Evolutionary conservation across 2,113 vertebrate genomes (phyloP), one percentile per base, ranked within the genome.

Genomic region (Picathartes gymnocephalus): DNA sequence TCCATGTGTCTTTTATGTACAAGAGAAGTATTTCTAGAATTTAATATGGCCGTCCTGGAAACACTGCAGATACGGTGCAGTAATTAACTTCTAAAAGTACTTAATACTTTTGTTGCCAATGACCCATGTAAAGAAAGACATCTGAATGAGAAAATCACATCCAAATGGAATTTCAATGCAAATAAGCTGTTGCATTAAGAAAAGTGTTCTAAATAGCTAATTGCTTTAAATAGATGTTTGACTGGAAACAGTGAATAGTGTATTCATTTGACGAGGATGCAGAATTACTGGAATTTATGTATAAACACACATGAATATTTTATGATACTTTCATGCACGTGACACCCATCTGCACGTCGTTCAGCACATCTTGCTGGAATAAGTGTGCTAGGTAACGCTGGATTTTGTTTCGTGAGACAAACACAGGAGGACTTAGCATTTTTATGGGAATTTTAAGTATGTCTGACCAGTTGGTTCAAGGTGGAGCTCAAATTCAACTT

Each of bases 181-280:
- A 94, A 95, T 74, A 15, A 94, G 54, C 23, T 85, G 71, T 24
- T 89, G 61, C 71, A 94, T 94, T 88, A 81, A 82, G 80, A 66
- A 83, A 82, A 94, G 56, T 62, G 57, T 76, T 58, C 60, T 96
- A 95, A 95, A 83, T 15, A 73, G 92, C 82, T 91, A 88, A 93
- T 86, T 88, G 61, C 64, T 81, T 90, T 83, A 74, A 96, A 93
- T 31, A 92, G 71, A 79, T 91, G 79, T 91, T 94, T 97, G 90
- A 47, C 95, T 94, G 64, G 54, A 90, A 94, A 86, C 60, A 86
- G 50, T 83, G 90, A 93, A 88, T 56, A 27, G 28, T 40, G 27
- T 78, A 88, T 73, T 96, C 73, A 83, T 84, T 58, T 85, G 47
- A 76, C 50, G 70, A 79, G 54, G 65, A 84, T 47, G 57, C 56